phyloP scores from a whole-genome alignment of 2,888 invertebrate species.

The Latrodectus hesperus region DNA sequence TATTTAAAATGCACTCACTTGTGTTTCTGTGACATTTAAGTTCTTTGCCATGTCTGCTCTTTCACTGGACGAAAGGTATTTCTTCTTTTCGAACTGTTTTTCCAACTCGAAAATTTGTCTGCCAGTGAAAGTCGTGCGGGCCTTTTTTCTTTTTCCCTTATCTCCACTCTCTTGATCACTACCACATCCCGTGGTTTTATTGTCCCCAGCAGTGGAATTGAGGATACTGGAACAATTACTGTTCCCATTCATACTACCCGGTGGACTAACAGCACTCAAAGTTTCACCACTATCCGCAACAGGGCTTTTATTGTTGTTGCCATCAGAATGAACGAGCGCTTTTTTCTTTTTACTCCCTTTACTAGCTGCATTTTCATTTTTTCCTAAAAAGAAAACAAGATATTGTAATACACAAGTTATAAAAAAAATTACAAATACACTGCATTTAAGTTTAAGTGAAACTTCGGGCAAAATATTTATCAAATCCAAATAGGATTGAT shows the following conservation, averaged over 20 bases:
- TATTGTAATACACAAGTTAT: too few species aligned
- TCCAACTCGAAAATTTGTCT: constrained; percentile 97
- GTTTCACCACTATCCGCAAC: constrained; percentile 9
- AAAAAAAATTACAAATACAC: too few species aligned
- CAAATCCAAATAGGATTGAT: too few species aligned
- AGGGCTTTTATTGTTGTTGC: constrained; percentile 62
- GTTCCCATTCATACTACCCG: constrained; percentile 55
- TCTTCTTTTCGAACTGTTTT: constrained; percentile 95
- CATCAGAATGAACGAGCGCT: constrained; percentile 32
- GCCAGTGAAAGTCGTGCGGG: constrained; percentile 95
- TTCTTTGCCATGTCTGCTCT: constrained; percentile 95
- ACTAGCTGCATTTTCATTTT: constrained; percentile 27
- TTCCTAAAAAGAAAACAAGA: constrained; percentile 40
- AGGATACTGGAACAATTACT: constrained; percentile 53
- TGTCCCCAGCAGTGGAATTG: constrained; percentile 45
- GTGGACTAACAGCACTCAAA: constrained; percentile 28
- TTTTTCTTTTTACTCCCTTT: constrained; percentile 61
- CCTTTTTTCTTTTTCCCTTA: constrained; percentile 80
- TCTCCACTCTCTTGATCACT: constrained; percentile 65
- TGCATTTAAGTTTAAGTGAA: too few species aligned
- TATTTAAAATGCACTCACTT: constrained; percentile 80
- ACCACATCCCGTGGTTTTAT: constrained; percentile 36
- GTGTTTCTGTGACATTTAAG: constrained; percentile 95
- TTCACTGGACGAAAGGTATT: constrained; percentile 95
- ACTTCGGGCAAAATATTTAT: too few species aligned